phyloP scores from a whole-genome alignment of 2,888 invertebrate species.

The Crossocerus cetratus region DNA sequence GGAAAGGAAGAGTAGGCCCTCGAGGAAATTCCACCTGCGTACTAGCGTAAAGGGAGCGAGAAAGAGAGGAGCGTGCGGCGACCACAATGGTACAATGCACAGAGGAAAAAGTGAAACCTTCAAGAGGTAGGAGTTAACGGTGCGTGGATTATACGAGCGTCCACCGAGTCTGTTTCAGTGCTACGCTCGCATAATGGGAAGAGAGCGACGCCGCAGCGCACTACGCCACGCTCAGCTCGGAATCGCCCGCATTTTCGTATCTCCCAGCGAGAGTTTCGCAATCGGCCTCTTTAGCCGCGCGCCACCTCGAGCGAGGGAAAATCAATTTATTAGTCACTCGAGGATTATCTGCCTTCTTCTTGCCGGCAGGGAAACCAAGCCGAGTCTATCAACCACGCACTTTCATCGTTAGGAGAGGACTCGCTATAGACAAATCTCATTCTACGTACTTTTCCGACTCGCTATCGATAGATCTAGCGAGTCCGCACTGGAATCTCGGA shows the following conservation, averaged over 20 bases:
- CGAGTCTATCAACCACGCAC: neutral
- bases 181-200: conserved; percentile 12
- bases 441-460: too few species aligned
- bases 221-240: too few species aligned
- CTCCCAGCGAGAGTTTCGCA: conserved; percentile 1
- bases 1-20: conserved; percentile 11
- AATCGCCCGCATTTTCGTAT: conserved; percentile 21
- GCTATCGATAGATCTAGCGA: too few species aligned
- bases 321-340: neutral
- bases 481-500: neutral
- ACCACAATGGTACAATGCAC: neutral
- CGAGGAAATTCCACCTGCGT: conserved; percentile 18
- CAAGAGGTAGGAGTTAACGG: conserved; percentile 39
- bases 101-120: conserved; percentile 53
- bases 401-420: neutral
- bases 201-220: conserved; percentile 6
- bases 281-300: neutral
- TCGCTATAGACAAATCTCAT: neutral
- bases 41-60: too few species aligned
- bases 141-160: conserved; percentile 30
- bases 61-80: neutral
- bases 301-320: neutral
- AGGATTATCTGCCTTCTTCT: neutral
- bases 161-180: conserved; percentile 25
- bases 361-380: neutral